Percentiles rank a stretch among this genome's conserved stretches.
These are phyloP conservation scores for Orchesellides sinensis DNA, from an alignment of 2,888 invertebrate species.

Conservation along the genomic window DNA sequence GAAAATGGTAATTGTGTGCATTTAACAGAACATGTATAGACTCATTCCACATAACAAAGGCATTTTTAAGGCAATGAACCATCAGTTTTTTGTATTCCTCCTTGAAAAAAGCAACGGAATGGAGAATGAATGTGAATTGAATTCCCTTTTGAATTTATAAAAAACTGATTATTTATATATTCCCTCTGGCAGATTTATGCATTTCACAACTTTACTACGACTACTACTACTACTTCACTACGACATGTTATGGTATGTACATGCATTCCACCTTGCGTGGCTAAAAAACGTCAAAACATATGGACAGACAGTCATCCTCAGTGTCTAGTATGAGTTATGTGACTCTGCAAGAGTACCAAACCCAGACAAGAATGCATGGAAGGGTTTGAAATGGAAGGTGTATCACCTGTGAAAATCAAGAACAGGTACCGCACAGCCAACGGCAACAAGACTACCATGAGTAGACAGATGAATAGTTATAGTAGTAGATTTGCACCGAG, in stretches of 20 bases:
- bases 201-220: constrained; percentile 28
- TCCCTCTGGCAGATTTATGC: constrained; percentile 51
- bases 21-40: neutral
- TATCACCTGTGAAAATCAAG: constrained; percentile 1
- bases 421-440: constrained; percentile 52
- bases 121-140: too few species aligned
- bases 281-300: constrained; percentile 4
- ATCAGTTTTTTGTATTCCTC: constrained; percentile 16
- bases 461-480: constrained; percentile 29
- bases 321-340: too few species aligned
- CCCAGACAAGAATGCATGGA: too few species aligned
- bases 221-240: neutral
- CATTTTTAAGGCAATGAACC: constrained; percentile 36
- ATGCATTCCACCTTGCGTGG: too few species aligned
- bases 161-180: constrained; percentile 18
- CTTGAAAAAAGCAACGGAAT: constrained; percentile 27
- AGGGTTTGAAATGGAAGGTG: neutral
- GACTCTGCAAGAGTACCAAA: too few species aligned
- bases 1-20: neutral
- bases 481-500: neutral
- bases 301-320: neutral
- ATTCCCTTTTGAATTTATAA: constrained; percentile 26
- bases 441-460: constrained; percentile 15
- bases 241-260: neutral
- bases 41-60: neutral